Evolutionary conservation across 2,888 invertebrate species (phyloP), one percentile per base, ranked within the genome.

Genomic region (Erebia palarica): DNA sequence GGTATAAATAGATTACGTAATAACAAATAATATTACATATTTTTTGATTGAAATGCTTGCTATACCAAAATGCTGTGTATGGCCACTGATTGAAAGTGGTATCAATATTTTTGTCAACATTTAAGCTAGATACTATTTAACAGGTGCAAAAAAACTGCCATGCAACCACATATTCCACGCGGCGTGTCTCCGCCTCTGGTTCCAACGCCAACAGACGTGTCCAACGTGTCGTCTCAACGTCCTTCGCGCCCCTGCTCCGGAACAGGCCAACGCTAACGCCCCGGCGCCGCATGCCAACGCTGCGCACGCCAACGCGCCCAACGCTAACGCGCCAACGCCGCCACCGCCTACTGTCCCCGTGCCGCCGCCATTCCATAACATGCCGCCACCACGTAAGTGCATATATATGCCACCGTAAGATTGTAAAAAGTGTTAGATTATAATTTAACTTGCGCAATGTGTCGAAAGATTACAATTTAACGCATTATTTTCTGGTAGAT

Each of bases 91-190:
- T 13, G 13, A 16, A 5, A 16, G 2, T 53, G n/a, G 16, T 10
- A n/a, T 16, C 10, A 16, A 16, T 53, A n/a, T 53, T 51, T 53
- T 16, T 16, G 10, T 53, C 53, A 53, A 8, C 16, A 53, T 16
- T 55, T 4, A 10, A 18, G 16, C 8, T 0, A 53, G 16, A 18
- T 55, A 7, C 18, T 44, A 18, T 44, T 55, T 8, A 57, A 57
- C 80, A 95, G 96, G 83, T 66, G 97, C 99, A 57, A 99, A 99
- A 91, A 99, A 99, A 86, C 91, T 99, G 76, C 99, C 99, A 0
- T 99, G 99, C 92, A 98, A 98, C 87, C 99, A 99, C 89, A 99
- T 99, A 82, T 99, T 99, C 94, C 99, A 99, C 91, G 97, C 99
- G 61, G 97, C 97, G 69, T 99, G 99, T 89, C 94, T 99, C 69